Conservation (phyloP, 2,888 invertebrate genomes). For the Dermolepida albohirtum region DNA sequence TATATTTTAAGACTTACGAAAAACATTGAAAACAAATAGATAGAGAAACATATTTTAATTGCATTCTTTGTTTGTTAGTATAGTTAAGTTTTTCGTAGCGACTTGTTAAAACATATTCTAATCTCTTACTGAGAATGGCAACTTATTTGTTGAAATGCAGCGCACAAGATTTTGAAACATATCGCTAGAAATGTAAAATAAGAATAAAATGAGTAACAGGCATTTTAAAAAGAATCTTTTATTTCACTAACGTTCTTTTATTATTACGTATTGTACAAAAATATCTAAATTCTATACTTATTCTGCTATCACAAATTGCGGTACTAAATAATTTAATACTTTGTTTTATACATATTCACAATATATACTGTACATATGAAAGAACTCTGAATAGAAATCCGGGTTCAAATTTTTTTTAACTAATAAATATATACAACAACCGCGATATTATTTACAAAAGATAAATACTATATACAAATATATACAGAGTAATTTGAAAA, state of each 20-base stretch:
- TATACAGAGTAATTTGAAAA: conserved; percentile 1
- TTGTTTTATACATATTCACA: conserved; percentile 35
- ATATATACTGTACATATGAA: conserved; percentile 26
- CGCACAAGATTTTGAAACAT: background rate
- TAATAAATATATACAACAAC: conserved; percentile 9
- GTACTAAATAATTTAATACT: conserved; percentile 50
- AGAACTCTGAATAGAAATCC: background rate
- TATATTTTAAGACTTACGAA: too few relatives aligned
- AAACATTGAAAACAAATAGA: too few relatives aligned
- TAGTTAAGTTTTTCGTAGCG: too few relatives aligned
- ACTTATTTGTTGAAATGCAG: background rate
- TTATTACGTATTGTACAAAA: conserved; percentile 59
- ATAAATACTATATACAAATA: conserved; percentile 1
- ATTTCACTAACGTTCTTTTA: conserved; percentile 41
- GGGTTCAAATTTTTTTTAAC: background rate
- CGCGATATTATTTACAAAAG: conserved; percentile 3
- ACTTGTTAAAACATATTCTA: too few relatives aligned
- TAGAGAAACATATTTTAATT: too few relatives aligned
- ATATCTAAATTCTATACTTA: conserved; percentile 58
- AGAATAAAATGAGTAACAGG: background rate
- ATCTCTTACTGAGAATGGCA: too few relatives aligned
- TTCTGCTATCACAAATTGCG: conserved; percentile 64
- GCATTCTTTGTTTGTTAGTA: too few relatives aligned
- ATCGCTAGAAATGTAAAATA: background rate
- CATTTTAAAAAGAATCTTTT: conserved; percentile 21